phyloP scores from a whole-genome alignment of 2,113 vertebrate genomes.

The Grus americana region DNA sequence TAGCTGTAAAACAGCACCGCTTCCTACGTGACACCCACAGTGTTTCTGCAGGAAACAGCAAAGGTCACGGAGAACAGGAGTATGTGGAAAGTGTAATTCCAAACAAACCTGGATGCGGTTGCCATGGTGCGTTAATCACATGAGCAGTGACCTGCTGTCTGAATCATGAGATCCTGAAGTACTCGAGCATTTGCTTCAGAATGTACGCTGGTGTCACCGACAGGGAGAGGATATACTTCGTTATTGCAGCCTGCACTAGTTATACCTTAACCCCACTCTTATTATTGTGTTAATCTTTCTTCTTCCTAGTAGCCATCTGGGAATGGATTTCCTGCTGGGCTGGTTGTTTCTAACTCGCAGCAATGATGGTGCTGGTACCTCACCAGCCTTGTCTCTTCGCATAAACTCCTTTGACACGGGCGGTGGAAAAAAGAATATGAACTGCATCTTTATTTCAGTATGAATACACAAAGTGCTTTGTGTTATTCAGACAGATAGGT shows the following conservation, averaged over 20 bases:
- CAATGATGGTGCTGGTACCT: neutral
- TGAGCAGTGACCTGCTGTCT: neutral
- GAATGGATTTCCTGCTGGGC: neutral
- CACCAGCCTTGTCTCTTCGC: neutral
- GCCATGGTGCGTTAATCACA: neutral
- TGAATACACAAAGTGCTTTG: neutral
- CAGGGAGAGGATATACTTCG: fast-evolving
- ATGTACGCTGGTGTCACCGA: neutral
- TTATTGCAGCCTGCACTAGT: neutral
- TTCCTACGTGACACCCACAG: neutral
- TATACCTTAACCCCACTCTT: neutral
- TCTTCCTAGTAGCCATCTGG: neutral
- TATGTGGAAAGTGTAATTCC: neutral
- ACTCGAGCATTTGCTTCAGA: neutral
- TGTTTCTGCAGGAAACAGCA: neutral
- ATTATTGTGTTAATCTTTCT: neutral
- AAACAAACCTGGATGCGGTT: neutral
- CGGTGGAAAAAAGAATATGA: neutral
- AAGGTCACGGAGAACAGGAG: neutral
- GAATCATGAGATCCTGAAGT: neutral
- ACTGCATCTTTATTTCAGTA: neutral
- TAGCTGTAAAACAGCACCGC: neutral
- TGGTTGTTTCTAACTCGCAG: neutral
- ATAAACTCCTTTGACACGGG: neutral
- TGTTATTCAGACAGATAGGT: neutral